Conservation (phyloP, 2,113 vertebrate genomes). For the Peucedramus taeniatus region DNA sequence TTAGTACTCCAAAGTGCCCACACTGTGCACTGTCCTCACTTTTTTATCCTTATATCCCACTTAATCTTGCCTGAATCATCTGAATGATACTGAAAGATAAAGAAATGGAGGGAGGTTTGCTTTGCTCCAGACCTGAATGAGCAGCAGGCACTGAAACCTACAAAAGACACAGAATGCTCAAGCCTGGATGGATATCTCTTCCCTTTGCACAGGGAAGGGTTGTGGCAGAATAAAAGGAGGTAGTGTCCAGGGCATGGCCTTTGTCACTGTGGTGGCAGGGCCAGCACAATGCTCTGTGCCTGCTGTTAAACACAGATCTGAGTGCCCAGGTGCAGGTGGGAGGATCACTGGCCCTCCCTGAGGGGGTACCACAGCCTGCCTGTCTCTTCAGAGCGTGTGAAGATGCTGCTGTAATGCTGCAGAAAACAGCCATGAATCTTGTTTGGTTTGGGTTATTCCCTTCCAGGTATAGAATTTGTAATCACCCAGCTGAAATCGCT, state of each 20-base stretch:
- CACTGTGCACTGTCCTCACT: not conserved
- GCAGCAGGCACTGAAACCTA: not conserved
- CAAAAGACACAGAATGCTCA: not conserved
- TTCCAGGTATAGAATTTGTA: slow-evolving; percentile 89
- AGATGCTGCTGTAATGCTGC: not conserved
- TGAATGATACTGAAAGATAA: not conserved
- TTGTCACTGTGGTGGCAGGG: not conserved
- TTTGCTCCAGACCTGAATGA: not conserved
- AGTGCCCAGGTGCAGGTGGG: not conserved
- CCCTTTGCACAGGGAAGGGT: not conserved
- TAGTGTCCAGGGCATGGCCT: not conserved
- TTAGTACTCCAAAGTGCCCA: not conserved
- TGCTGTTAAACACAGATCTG: not conserved
- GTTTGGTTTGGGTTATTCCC: slow-evolving; percentile 9
- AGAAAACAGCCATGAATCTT: not conserved
- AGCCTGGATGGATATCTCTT: not conserved
- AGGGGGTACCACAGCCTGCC: not conserved
- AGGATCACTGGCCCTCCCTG: not conserved
- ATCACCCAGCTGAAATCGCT: slow-evolving; percentile 94
- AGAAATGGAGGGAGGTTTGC: not conserved
- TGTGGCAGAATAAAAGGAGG: not conserved
- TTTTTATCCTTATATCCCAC: not conserved
- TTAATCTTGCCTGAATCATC: not conserved
- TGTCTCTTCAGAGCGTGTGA: not conserved
- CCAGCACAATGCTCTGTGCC: not conserved